Conservation (phyloP, 2,888 invertebrate species). For the Acutogordius australiensis region DNA sequence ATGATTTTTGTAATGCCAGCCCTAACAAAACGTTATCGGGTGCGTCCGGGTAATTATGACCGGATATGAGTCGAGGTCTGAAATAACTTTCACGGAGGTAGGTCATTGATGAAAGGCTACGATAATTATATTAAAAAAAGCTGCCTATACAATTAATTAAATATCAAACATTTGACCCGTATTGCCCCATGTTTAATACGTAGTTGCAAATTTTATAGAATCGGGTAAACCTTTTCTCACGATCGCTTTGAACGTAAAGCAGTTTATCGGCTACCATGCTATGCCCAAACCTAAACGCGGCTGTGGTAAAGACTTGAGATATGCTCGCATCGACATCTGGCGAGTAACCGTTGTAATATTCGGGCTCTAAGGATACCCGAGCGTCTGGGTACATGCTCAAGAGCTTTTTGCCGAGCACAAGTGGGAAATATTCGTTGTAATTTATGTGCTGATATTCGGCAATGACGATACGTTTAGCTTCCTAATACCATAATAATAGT, state of each 20-base stretch:
- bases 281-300: conserved; percentile 39
- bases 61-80: background rate
- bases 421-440: conserved; percentile 63
- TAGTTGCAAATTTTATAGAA: too few species aligned
- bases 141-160: too few species aligned
- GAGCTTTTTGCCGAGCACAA: conserved; percentile 37
- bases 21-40: background rate
- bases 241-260: conserved; percentile 74
- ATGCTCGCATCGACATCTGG: conserved; percentile 47
- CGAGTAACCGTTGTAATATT: conserved; percentile 32
- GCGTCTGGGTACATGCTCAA: background rate
- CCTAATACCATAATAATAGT: too few species aligned
- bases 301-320: conserved; percentile 81
- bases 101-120: background rate
- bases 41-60: background rate
- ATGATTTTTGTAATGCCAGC: background rate
- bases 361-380: conserved; percentile 25
- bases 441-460: conserved; percentile 81
- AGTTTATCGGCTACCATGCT: conserved; percentile 10
- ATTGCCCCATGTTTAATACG: too few species aligned
- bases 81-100: background rate
- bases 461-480: conserved; percentile 42
- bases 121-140: too few species aligned
- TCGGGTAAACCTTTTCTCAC: conserved; percentile 41
- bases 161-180: too few species aligned